Percentiles rank a stretch among this genome's conserved stretches.
Evolutionary conservation across 2,113 vertebrate genomes (phyloP).

Genomic region (Elachura formosa): DNA sequence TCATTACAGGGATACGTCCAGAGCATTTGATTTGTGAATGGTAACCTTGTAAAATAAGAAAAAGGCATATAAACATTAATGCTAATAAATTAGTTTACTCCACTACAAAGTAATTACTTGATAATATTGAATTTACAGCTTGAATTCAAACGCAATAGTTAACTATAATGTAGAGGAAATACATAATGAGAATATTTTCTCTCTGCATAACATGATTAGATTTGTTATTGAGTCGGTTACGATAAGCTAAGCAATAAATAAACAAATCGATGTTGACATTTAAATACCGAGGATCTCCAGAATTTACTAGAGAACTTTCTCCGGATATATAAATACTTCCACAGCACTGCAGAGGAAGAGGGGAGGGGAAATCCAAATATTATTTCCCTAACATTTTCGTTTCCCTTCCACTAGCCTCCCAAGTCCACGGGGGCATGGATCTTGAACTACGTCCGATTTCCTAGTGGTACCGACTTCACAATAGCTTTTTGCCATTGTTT

Average conservation of each 20-base stretch:
- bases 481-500: background rate
- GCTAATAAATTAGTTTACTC: slow-evolving; percentile 81
- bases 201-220: slow-evolving; percentile 71
- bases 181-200: slow-evolving; percentile 72
- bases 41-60: slow-evolving; percentile 67
- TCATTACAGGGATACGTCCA: slow-evolving; percentile 73
- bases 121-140: slow-evolving; percentile 77
- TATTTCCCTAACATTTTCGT: slow-evolving; percentile 30
- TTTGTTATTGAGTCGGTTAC: slow-evolving; percentile 77
- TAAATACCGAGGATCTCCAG: slow-evolving; percentile 76
- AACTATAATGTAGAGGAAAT: slow-evolving; percentile 69
- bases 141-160: slow-evolving; percentile 65
- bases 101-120: slow-evolving; percentile 73
- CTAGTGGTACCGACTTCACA: background rate
- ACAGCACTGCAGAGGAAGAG: slow-evolving; percentile 35
- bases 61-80: slow-evolving; percentile 75
- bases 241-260: slow-evolving; percentile 80
- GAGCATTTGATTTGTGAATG: slow-evolving; percentile 75
- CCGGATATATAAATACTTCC: slow-evolving; percentile 70
- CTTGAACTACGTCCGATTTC: background rate
- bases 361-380: slow-evolving; percentile 31
- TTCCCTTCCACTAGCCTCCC: slow-evolving; percentile 16
- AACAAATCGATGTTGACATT: slow-evolving; percentile 80
- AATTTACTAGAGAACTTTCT: slow-evolving; percentile 73
- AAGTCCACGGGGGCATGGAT: slow-evolving; percentile 18